Base-by-base conservation (phyloP, 2,888 invertebrate species). In the Eurytoma adleriae region DNA sequence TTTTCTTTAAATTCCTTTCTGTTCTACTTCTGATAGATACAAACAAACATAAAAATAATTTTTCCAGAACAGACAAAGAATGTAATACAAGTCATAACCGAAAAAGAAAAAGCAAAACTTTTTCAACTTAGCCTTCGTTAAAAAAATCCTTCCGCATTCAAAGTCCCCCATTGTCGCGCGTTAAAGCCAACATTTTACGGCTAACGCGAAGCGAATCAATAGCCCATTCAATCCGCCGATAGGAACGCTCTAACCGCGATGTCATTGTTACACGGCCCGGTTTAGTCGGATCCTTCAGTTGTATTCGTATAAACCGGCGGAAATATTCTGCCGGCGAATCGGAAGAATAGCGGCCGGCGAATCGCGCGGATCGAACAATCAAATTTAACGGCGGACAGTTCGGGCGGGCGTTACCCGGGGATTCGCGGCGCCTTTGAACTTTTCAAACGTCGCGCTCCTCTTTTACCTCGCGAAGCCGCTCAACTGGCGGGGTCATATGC, bases 351-450 rank as follows among this genome's bases (percentile, higher is more conserved):
- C 56, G 48, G 48, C 3, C 72, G 66, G n/a, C 12, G 18, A 27
- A 52, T 78, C 71, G 67, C 56, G 57, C 66, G n/a, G 66, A 56
- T 66, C 56, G 48, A 74, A 74, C 40, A 74, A 74, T 74, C 66
- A 66, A 74, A 57, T 74, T 73, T 66, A 66, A 74, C 66, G 67
- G 48, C 48, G n/a, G 52, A 16, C 12, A 27, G 62, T 62, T 62
- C 2, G 30, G 50, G 27, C 52, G 61, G 50, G 27, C 50, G 61
- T 52, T 62, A n/a, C 59, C 61, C 52, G 16, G 52, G 20, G 52
- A 72, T 72, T 52, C 52, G 52, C 52, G 52, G 27, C 40, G n/a
- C 50, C 71, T 72, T 61, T 72, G 54, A 54, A 54, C 54, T 68
- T 27, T 54, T 24, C 52, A 0, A 56, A n/a, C 5, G 10, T 16